phyloP scores from a whole-genome alignment of 2,113 vertebrate species.

The Dolichotis patagonum region DNA sequence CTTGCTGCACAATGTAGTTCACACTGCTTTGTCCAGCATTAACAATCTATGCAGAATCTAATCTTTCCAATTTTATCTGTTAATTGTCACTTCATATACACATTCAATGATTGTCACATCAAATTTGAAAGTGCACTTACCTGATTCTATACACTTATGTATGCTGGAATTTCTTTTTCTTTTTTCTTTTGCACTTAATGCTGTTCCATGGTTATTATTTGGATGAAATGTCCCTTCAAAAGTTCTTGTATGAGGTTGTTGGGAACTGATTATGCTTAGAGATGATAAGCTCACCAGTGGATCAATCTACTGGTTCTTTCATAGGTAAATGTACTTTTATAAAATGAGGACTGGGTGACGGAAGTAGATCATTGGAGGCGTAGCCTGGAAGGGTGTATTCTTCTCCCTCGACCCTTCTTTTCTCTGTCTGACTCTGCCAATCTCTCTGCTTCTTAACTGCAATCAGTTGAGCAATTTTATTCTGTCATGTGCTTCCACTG shows the following conservation, averaged over 20 bases:
- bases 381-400: background rate
- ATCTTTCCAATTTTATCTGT: background rate
- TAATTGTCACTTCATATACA: background rate
- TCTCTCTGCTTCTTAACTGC: background rate
- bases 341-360: background rate
- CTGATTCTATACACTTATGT: background rate
- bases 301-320: background rate
- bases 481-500: background rate
- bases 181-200: background rate
- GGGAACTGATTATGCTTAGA: background rate
- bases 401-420: background rate
- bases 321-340: background rate
- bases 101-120: background rate
- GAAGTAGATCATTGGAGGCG: background rate
- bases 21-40: background rate
- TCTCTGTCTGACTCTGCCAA: background rate
- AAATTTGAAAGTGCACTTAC: background rate
- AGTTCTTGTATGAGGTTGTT: background rate
- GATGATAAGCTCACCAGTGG: background rate
- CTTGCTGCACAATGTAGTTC: background rate
- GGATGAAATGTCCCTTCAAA: background rate
- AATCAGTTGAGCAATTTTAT: background rate
- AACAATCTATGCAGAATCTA: background rate
- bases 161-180: background rate
- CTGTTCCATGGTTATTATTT: background rate